Conservation (phyloP, 2,888 invertebrate genomes). For the Magallana nippona region DNA sequence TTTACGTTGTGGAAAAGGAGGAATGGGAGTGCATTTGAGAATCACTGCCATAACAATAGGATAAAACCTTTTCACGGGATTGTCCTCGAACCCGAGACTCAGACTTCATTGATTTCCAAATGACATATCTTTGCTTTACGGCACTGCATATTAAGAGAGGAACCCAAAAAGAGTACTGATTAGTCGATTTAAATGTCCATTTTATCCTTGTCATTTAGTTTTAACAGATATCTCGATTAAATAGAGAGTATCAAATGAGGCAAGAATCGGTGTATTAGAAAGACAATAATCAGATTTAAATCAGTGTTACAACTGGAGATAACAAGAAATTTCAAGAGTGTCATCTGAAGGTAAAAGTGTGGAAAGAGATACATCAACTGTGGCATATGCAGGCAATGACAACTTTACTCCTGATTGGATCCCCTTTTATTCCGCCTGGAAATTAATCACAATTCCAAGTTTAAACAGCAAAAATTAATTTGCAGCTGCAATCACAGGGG, state of each 20-base stretch:
- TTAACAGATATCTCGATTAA: neutral
- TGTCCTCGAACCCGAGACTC: neutral
- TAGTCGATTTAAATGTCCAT: slow-evolving; percentile 20
- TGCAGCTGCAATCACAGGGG: slow-evolving; percentile 23
- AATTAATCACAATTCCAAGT: slow-evolving; percentile 32
- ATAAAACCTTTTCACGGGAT: slow-evolving; percentile 7
- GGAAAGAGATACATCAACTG: neutral
- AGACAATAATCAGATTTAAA: neutral
- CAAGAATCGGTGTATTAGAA: neutral
- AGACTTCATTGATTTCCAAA: slow-evolving; percentile 30
- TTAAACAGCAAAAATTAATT: slow-evolving; percentile 33
- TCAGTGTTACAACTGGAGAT: neutral
- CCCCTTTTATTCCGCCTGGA: slow-evolving; percentile 12
- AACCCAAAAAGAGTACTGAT: slow-evolving; percentile 22
- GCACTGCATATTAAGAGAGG: slow-evolving; percentile 20
- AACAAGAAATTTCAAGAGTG: neutral
- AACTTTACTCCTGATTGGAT: neutral
- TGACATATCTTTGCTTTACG: slow-evolving; percentile 25
- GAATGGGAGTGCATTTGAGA: slow-evolving; percentile 5
- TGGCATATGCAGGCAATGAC: slow-evolving; percentile 15
- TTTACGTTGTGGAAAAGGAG: neutral
- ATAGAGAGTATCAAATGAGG: neutral
- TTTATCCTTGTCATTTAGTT: slow-evolving; percentile 6
- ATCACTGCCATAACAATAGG: slow-evolving; percentile 14
- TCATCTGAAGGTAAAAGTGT: neutral